Evolutionary conservation across 2,888 invertebrate genomes (phyloP).

Genomic region (Pseudoips prasinana): DNA sequence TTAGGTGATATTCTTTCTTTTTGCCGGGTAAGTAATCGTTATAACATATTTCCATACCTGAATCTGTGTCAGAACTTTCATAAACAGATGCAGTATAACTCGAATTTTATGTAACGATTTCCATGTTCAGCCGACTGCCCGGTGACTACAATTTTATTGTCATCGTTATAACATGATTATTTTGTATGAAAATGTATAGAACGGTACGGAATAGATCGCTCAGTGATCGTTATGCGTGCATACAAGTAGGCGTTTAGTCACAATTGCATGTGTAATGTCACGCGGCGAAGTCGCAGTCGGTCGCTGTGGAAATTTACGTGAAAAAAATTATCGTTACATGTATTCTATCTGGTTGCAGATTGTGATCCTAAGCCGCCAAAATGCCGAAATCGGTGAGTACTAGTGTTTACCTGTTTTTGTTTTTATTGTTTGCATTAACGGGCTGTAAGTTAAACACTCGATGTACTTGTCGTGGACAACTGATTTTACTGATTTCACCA

Average conservation of each 20-base stretch:
- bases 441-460: conserved; percentile 3
- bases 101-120: conserved; percentile 41
- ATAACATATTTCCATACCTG: conserved; percentile 11
- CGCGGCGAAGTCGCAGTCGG: conserved; percentile 47
- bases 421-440: conserved; percentile 15
- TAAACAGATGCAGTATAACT: conserved; percentile 13
- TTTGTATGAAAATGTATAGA: conserved; percentile 49
- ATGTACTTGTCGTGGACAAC: conserved; percentile 35
- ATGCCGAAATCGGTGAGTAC: conserved; percentile 85
- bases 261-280: conserved; percentile 51
- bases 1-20: conserved; percentile 79
- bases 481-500: conserved; percentile 68
- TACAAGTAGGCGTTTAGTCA: conserved; percentile 39
- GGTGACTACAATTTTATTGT: conserved; percentile 63
- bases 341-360: conserved; percentile 65
- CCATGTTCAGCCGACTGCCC: conserved; percentile 52
- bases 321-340: conserved; percentile 45
- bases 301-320: conserved; percentile 44
- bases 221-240: conserved; percentile 24
- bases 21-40: conserved; percentile 64
- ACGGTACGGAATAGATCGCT: conserved; percentile 24
- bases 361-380: conserved; percentile 77
- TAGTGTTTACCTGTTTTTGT: conserved; percentile 30
- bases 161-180: conserved; percentile 42
- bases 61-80: conserved; percentile 14